These are phyloP conservation scores for Oncorhynchus kisutch DNA, from an alignment of 2,113 vertebrate species.

Conservation along the genomic window DNA sequence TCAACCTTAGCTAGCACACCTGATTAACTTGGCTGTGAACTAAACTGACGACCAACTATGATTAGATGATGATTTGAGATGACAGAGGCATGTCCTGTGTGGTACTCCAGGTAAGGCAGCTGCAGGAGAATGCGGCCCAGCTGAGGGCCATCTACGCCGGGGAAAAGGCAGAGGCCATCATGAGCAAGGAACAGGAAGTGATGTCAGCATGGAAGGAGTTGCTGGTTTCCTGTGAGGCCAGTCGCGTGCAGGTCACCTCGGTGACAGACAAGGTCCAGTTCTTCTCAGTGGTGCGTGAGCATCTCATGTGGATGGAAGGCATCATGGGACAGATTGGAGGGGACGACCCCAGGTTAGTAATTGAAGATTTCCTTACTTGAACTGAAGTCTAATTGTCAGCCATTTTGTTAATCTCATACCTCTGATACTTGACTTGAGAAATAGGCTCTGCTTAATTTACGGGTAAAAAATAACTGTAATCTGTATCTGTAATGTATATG, in stretches of 20 bases:
- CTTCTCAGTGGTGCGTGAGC: conserved; percentile 86
- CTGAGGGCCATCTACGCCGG: conserved; percentile 90
- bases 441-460: neutral
- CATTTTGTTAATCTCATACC: neutral
- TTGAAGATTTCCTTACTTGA: neutral
- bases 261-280: conserved; percentile 92
- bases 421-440: neutral
- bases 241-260: conserved; percentile 85
- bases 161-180: conserved; percentile 89
- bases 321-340: conserved; percentile 88
- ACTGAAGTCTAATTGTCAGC: neutral
- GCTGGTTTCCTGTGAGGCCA: conserved; percentile 80
- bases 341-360: conserved; percentile 82
- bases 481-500: neutral
- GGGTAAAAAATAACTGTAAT: neutral
- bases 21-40: no score
- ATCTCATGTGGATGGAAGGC: conserved; percentile 94
- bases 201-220: conserved; percentile 87
- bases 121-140: conserved; percentile 86
- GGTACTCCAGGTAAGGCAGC: conserved; percentile 80
- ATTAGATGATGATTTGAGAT: neutral
- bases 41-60: no score
- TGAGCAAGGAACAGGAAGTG: conserved; percentile 82
- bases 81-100: neutral
- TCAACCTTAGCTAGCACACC: no score